Percentiles rank a stretch among this genome's conserved stretches.
Evolutionary conservation across 2,888 invertebrate genomes (phyloP).

Genomic region (Rosalia funebris): DNA sequence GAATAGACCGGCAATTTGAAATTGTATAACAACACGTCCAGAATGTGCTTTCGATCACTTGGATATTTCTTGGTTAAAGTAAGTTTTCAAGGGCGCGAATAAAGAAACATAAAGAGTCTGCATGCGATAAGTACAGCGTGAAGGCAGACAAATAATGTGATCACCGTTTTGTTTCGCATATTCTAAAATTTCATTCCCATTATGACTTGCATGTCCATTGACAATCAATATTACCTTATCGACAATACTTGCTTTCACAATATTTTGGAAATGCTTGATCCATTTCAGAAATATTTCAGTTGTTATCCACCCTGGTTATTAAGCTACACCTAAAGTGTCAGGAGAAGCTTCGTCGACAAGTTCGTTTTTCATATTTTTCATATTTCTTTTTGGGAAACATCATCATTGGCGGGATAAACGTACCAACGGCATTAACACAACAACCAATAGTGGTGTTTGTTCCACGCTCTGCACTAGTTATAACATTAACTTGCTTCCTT

Average conservation of each 20-base stretch:
- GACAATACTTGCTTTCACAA: background rate
- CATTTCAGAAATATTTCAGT: background rate
- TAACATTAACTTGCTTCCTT: conserved; percentile 5
- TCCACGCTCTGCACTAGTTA: background rate
- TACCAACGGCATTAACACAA: conserved; percentile 8
- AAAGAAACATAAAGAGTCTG: conserved; percentile 55
- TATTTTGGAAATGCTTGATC: background rate
- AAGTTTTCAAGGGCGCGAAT: conserved; percentile 50
- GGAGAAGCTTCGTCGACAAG: background rate
- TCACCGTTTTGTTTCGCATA: conserved; percentile 52
- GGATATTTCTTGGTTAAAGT: conserved; percentile 49
- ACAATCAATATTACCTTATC: background rate
- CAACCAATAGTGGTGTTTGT: conserved; percentile 1
- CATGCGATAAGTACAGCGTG: conserved; percentile 52
- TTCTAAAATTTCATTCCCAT: conserved; percentile 33
- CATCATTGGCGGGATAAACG: conserved; percentile 4
- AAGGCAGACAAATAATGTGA: conserved; percentile 52
- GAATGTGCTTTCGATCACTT: conserved; percentile 49
- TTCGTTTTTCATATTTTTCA: conserved; percentile 9
- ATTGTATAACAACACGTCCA: conserved; percentile 49
- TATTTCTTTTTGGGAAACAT: conserved; percentile 1
- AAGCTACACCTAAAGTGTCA: background rate
- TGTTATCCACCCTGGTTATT: background rate
- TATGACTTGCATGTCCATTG: background rate
- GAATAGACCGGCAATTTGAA: conserved; percentile 49